Base-by-base conservation (phyloP, 2,888 invertebrate species). In the Pherbina coryleti region DNA sequence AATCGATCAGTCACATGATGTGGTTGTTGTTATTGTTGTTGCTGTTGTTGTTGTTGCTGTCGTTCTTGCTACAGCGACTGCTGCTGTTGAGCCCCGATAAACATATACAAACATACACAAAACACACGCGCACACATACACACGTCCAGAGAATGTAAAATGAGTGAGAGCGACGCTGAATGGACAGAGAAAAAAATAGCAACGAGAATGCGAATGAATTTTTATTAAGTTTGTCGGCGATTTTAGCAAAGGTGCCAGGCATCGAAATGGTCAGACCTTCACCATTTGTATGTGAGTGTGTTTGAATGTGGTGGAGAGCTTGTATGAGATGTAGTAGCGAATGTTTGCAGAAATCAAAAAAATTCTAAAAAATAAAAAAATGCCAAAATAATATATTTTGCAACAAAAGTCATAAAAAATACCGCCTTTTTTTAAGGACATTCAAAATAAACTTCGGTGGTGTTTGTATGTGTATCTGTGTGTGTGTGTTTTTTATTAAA, bases 171-270 rank as follows among this genome's bases (percentile, higher is more conserved):
- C 49, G 72, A 37, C 2, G 37, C 28, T 31, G 37, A 11, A 37
- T 34, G 51, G 44, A 69, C 19, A 28, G 17, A 51, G 49, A 25
- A 28, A 49, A n/a, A 31, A 69, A 51, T 14, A 31, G 69, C 22
- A 64, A 25, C 64, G 55, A 49, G 57, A 75, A 74, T 64, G 19
- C 76, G 64, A 70, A 64, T 62, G 70, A 71, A 70, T 77, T 73
- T 77, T 77, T 77, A 77, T 77, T 73, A 60, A 73, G 69, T 77
- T 77, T 77, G 69, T 28, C 67, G 69, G 57, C 57, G 69, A 73
- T 73, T 55, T 73, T 69, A 34, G 19, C 55, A 71, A 73, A 73
- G 77, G 72, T 71, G 71, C 14, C 64, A 76, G 55, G 31, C 60
- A 44, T 57, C n/a, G 22, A 51, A 8, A 49, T 49, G 44, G 49